A percentile compares a stretch with the other conserved stretches of the same genome.
These are phyloP conservation scores for Drosophila dunni DNA, from an alignment of 1,140 invertebrate genomes.

Conservation along the genomic window DNA sequence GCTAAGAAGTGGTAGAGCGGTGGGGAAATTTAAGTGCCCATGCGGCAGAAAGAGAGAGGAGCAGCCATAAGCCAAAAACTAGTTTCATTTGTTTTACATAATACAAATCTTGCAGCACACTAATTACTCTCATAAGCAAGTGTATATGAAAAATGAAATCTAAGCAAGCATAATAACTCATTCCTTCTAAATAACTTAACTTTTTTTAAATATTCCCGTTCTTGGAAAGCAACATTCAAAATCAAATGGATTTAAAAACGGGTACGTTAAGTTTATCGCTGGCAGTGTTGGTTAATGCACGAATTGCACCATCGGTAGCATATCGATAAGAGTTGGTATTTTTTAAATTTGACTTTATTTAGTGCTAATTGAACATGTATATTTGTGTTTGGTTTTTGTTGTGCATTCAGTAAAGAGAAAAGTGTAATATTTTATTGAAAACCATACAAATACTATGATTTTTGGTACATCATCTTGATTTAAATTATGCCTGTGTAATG, in stretches of 20 bases:
- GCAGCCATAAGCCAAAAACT: constrained; percentile 2
- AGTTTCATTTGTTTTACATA: background rate
- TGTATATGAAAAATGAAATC: constrained; percentile 1
- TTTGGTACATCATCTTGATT: constrained; percentile 36
- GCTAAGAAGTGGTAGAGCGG: background rate
- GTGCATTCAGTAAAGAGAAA: constrained; percentile 17
- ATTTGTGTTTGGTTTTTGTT: constrained; percentile 18
- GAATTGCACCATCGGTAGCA: background rate
- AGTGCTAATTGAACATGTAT: background rate
- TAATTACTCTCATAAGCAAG: background rate
- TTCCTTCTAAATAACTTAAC: background rate
- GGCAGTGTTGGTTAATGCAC: constrained; percentile 20
- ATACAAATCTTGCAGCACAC: background rate
- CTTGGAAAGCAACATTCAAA: constrained; percentile 18
- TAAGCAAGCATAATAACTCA: constrained; percentile 4
- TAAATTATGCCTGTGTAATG: constrained; percentile 78
- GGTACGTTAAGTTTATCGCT: constrained; percentile 23
- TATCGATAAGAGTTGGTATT: constrained; percentile 9
- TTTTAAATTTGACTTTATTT: constrained; percentile 13
- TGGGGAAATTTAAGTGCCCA: background rate
- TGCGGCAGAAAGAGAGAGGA: background rate
- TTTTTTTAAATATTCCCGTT: constrained; percentile 14
- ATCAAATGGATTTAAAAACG: constrained; percentile 33
- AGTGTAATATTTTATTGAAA: constrained; percentile 25
- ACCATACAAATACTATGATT: constrained; percentile 21